Evolutionary conservation across 2,113 vertebrate species (phyloP), one percentile per base, ranked within the genome.

Genomic region (Accipiter cooperii): DNA sequence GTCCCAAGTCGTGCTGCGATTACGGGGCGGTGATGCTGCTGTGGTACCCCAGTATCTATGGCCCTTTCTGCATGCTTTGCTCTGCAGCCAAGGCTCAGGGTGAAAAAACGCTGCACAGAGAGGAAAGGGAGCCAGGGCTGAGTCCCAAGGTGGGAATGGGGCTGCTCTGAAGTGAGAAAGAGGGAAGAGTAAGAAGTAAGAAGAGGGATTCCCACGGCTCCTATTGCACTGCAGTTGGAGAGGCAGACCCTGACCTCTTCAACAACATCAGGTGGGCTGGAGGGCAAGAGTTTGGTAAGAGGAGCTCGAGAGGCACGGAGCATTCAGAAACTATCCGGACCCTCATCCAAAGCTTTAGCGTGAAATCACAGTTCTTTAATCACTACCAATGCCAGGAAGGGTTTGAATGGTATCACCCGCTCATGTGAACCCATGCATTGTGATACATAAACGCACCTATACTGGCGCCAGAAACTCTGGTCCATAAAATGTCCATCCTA

Each of bases 11-110:
- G 1, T 44, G 70, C 51, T 22, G 75, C 0, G 7, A 19, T 36
- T 22, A 20, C 0, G 0, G 47, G 74, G 47, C 0, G 2, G 52
- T 36, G 78, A n/a, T 64, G 78, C 52, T 36, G 15, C 54, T 8
- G 10, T 2, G 68, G 21, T 13, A 31, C 52, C 63, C 76, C 5
- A 0, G 52, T 16, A 42, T 26, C 38, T 42, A 12, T 0, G 38
- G 65, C 1, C 1, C 21, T 82, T 78, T 78, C 12, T 12, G 49
- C 17, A 2, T 12, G 36, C n/a, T 70, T 31, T 40, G 44, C 68
- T 77, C 77, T 19, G 36, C 74, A 64, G 44, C 29, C 55, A 58
- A 58, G 31, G 42, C 33, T 65, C 61, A 52, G 46, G 84, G 92
- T 19, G 5, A 12, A 90, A 82, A 55, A 28, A 4, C 46, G 22